Evolutionary conservation across 92 coral and sea anemone species (phyloP), one percentile per base, ranked within the genome.

Genomic region (Porites evermanni): DNA sequence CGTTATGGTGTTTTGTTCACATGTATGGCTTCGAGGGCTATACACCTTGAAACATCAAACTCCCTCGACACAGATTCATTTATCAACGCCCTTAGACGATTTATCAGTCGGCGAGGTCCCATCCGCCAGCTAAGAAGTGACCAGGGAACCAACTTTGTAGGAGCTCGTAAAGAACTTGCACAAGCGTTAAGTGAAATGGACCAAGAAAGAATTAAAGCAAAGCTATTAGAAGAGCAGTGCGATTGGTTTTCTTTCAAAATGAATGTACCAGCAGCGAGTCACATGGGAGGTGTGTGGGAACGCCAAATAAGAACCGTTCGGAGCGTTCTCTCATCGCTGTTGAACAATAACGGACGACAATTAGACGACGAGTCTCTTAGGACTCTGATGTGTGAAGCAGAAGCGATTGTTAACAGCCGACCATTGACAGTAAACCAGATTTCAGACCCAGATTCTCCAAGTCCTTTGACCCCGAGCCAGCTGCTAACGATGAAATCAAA

Each of bases 221-320:
- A 32, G 7, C 56, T 82, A 21, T 58, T 82, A 0, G 18, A 73
- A 44, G 58, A 71, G 2, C 64, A 78, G 52, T 87, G 88, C 44
- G 91, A 80, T 14, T 90, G 75, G 56, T 26, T 61, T 72, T 32
- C 66, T 2, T 32, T 81, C 23, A 79, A 89, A 24, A 61, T 85
- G 61, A 90, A 90, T 71, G 85, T 63, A 8, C 89, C 92, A 17
- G 18, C 67, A 12, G 92, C 92, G 6, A 89, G 93, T 18, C 89
- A 89, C 72, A 85, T 85, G 86, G 92, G 92, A 44, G 89, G 92
- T 1, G 73, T 53, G 1, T 89, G 92, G 92, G 92, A 89, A 75
- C 60, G 92, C 10, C 92, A 89, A 51, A 84, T 89, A 1, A 81
- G 86, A 19, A 69, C 89, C 0, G 85, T 79, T 1, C 80, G 88